phyloP scores from a whole-genome alignment of 1,140 invertebrate genomes.

The Trachymyrmex septentrionalis region DNA sequence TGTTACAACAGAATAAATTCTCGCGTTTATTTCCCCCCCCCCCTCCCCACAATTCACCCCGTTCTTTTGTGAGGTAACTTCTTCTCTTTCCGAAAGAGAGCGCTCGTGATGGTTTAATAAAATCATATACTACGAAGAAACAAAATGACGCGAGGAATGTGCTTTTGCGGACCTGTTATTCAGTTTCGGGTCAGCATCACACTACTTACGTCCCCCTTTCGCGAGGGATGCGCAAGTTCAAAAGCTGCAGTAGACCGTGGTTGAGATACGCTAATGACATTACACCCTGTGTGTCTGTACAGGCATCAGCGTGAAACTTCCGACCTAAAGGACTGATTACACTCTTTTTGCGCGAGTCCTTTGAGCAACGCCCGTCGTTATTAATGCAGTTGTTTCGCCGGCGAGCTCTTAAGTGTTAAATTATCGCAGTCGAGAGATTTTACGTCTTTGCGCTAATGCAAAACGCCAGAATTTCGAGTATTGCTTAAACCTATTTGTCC shows the following conservation, averaged over 20 bases:
- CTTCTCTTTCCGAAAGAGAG: not conserved
- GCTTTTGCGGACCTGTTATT: conserved; percentile 47
- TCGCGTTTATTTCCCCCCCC: too few species aligned
- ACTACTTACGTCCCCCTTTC: conserved; percentile 46
- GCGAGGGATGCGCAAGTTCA: conserved; percentile 78
- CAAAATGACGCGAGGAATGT: conserved; percentile 52
- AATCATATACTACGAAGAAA: conserved; percentile 1
- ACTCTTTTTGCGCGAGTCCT: conserved; percentile 60
- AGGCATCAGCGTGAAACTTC: conserved; percentile 62
- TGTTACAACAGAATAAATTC: not conserved
- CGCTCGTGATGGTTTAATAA: not conserved
- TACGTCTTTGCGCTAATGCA: conserved; percentile 42
- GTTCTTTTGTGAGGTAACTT: not conserved
- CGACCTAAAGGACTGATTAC: conserved; percentile 64
- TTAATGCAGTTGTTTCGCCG: conserved; percentile 60
- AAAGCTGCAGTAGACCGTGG: conserved; percentile 84
- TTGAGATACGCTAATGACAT: conserved; percentile 84
- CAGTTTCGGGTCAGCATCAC: conserved; percentile 55
- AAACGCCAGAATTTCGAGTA: conserved; percentile 37
- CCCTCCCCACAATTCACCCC: not conserved
- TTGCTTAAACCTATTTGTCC: conserved; percentile 52
- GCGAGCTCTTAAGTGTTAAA: conserved; percentile 59
- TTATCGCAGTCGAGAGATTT: conserved; percentile 48
- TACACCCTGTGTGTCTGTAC: conserved; percentile 68
- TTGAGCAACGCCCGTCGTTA: conserved; percentile 58